Evolutionary conservation across 2,888 invertebrate species (phyloP), one percentile per base, ranked within the genome.

Genomic region (Chrysodeixis includens): DNA sequence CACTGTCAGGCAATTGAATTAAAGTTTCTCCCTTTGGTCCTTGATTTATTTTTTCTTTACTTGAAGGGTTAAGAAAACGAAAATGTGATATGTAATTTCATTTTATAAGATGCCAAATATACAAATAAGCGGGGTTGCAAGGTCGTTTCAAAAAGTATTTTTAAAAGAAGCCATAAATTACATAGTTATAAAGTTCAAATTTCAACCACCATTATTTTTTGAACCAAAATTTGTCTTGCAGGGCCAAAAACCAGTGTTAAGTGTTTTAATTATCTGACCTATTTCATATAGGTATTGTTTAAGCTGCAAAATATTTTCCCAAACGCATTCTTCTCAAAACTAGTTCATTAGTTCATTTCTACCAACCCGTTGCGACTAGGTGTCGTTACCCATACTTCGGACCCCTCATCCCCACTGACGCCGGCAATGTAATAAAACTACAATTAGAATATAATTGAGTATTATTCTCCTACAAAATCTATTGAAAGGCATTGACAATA

Each of bases 371-470:
- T 67, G 22, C 59, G 63, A 22, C 62, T 62, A 26, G 62, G 12
- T 56, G 12, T 62, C 16, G 64, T 18, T n/a, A 66, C 68, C 56
- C 57, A 64, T 14, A 30, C 16, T 18, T 46, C 16, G 30, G 32
- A 12, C 5, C 66, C 51, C 59, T 35, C 56, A 52, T 53, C 62
- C 59, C 65, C 71, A 56, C 73, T 62, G 72, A 52, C 56, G 67
- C 53, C 76, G 59, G 52, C 65, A 72, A 82, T 67, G 76, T 68
- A 76, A 78, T 67, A 72, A 77, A 79, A 74, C 78, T 79, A 82
- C 71, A 79, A 82, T 76, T 77, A 76, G 68, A 73, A 65, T 62
- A 60, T 32, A 68, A 58, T 59, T 12, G 35, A 40, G 14, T 26
- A 56, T 63, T 59, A 68, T 55, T 68, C 26, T 2, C 8, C 14